These are phyloP conservation scores for Pachycephus smyrnensis DNA, from an alignment of 2,888 invertebrate species.

Conservation along the genomic window DNA sequence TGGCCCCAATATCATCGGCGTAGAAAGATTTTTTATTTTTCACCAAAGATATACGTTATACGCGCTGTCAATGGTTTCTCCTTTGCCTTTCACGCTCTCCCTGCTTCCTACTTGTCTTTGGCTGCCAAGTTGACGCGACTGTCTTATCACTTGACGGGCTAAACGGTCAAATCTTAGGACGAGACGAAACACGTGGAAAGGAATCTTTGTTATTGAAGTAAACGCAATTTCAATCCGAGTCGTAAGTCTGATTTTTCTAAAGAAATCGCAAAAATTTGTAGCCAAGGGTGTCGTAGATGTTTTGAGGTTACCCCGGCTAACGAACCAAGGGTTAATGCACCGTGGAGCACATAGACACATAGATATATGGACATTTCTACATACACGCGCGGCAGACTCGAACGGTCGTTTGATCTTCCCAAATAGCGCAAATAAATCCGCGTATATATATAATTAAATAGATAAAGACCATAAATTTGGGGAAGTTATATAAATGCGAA, in stretches of 20 bases:
- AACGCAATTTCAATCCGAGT: not conserved
- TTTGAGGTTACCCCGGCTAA: not conserved
- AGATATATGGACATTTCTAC: not conserved
- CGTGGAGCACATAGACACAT: not conserved
- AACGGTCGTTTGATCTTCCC: slow-evolving; percentile 17
- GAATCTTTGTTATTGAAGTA: not conserved
- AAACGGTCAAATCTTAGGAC: not conserved
- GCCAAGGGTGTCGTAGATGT: not conserved
- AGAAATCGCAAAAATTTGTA: not conserved
- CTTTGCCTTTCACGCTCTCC: not conserved
- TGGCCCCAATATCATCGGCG: slow-evolving; percentile 39
- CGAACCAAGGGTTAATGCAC: not conserved
- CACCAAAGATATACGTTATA: not conserved
- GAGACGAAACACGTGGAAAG: not conserved
- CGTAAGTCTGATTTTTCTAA: too few relatives aligned
- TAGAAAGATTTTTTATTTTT: not conserved
- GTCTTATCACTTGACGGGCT: not conserved
- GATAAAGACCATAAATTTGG: slow-evolving; percentile 55
- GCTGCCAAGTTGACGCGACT: not conserved
- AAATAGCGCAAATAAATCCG: slow-evolving; percentile 38
- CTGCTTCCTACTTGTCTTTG: not conserved
- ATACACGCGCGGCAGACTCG: not conserved
- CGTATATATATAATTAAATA: slow-evolving; percentile 46
- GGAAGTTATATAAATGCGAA: slow-evolving; percentile 50
- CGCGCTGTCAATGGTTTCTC: not conserved